A percentile compares a stretch with the other conserved stretches of the same genome.
phyloP scores from a whole-genome alignment of 2,888 invertebrate genomes.

The Caenorhabditis uteleia region DNA sequence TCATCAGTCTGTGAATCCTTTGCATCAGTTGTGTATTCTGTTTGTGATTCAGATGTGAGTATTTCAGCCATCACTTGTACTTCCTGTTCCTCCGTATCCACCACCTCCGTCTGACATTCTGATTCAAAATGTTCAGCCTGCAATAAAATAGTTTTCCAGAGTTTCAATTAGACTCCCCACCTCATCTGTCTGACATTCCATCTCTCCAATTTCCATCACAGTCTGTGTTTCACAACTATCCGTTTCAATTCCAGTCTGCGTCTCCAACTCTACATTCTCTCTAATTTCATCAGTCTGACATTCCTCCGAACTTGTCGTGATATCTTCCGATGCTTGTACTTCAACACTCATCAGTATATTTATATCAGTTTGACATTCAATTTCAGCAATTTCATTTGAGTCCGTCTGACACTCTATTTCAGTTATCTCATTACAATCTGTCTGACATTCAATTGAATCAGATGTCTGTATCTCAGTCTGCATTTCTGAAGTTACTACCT shows the following conservation, averaged over 20 bases:
- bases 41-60: too few relatives aligned
- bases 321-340: background rate
- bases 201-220: background rate
- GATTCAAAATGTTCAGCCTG: too few relatives aligned
- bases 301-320: background rate
- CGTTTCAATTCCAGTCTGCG: conserved; percentile 1
- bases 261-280: background rate
- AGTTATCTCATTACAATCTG: background rate
- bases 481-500: too few relatives aligned
- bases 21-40: too few relatives aligned
- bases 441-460: background rate
- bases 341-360: background rate
- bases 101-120: too few relatives aligned
- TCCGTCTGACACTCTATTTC: background rate
- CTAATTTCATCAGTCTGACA: conserved; percentile 7
- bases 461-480: conserved; percentile 10
- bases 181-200: background rate
- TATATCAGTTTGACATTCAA: background rate
- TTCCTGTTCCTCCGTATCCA: too few relatives aligned
- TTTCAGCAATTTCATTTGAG: background rate
- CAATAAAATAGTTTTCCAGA: too few relatives aligned
- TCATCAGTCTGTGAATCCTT: too few relatives aligned
- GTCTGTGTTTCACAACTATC: conserved; percentile 3
- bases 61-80: too few relatives aligned
- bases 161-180: background rate